Base-by-base conservation (phyloP, 2,888 invertebrate genomes). In the Sinodicranocentrus sp. region DNA sequence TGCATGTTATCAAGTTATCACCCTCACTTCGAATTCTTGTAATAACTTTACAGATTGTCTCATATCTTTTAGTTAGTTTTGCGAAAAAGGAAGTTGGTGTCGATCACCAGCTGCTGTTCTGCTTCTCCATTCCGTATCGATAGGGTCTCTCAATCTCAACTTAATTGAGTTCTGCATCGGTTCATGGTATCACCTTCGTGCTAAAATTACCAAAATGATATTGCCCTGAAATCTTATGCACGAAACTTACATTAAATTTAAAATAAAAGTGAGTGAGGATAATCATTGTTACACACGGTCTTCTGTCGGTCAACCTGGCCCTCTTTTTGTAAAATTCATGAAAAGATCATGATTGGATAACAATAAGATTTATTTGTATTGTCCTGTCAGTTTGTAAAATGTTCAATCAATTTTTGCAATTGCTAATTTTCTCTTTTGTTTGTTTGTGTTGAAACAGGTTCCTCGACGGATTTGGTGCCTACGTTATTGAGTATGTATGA, bases 401-500 rank as follows among this genome's bases (percentile, higher is more conserved):
- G 52, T 13, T 25, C 39, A 61, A 78, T 78, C 68, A 44, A 63
- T 43, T 23, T 17, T 25, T 33, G 13, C 57, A 33, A 28, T 82
- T 73, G 26, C 54, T 70, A 33, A 72, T 84, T 84, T 72, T 82
- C 71, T 77, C 70, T 73, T 79, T 84, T 75, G 79, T 86, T 88
- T 90, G 89, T 89, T 84, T 90, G 90, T 91, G 90, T 89, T 93
- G 93, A 61, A 87, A 70, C 94, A 97, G 97, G 96, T 91, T 94
- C 95, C 90, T 95, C 95, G 33, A 90, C 91, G 89, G 97, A 97
- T 91, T 92, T 97, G 91, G 94, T 95, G 90, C 96, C 96, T 84
- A 95, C 95, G 88, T 93, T 97, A 86, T 93, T 97, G 91, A 95
- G 95, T 87, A 95, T 96, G 91, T 96, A 96, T 91, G 97, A 97